Evolutionary conservation across 2,888 invertebrate genomes (phyloP), one percentile per base, ranked within the genome.

Genomic region (Plemyria rubiginata): DNA sequence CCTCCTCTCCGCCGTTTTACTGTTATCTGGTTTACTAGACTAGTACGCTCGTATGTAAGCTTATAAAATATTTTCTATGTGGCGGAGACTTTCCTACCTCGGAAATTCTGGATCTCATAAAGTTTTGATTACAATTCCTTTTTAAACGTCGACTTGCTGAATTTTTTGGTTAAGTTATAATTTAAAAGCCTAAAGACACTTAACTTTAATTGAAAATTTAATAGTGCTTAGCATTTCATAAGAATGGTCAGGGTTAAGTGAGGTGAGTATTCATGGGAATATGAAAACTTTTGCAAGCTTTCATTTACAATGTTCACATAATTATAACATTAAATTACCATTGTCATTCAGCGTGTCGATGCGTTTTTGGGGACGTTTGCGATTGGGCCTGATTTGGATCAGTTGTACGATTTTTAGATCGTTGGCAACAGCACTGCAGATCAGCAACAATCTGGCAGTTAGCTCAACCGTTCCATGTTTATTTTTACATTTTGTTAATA

Each of bases 1-100:
- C 77, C 73, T 78, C 70, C 72, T 71, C 80, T 75, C 76, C 72
- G 78, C 77, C 81, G 79, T 83, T 82, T 82, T 78, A 78, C 78
- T 84, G 83, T 81, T 86, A 86, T 87, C 82, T 83, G 77, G 78
- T 81, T 80, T 79, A 77, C 71, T 73, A 67, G 71, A 77, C 71
- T 73, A 67, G 71, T 78, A 65, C 73, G 75, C 74, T 81, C 79
- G 55, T 82, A 83, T 84, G 82, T 69, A 73, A 78, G 76, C 78
- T 78, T 71, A 72, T 72, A 76, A 78, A 84, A 82, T 81, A 82
- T 83, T 81, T 80, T 76, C 75, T 78, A 63, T 72, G 73, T 29
- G 40, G 49, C 40, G 38, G 38, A 49, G 38, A 55, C n/a, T 38
- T 36, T 22, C 7, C 36, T 48, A 13, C n/a, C 48, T 15, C 32